Percentiles rank a stretch among this genome's conserved stretches.
phyloP scores from a whole-genome alignment of 1,140 invertebrate species.

The Andrena cerasifolii region DNA sequence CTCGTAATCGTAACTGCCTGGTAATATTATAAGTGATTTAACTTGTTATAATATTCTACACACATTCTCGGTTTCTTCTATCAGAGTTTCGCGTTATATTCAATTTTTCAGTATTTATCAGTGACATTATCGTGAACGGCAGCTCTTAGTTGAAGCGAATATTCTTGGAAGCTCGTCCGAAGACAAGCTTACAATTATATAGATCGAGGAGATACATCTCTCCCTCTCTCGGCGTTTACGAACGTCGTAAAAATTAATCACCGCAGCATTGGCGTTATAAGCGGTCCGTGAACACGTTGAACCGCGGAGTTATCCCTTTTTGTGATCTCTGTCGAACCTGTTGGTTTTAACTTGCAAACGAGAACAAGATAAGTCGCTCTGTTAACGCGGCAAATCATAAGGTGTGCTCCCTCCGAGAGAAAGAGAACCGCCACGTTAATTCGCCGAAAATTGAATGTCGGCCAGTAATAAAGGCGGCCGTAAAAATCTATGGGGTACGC shows the following conservation, averaged over 20 bases:
- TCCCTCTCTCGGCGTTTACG: background rate
- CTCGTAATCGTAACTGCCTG: too few relatives aligned
- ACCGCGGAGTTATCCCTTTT: background rate
- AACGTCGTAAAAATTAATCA: slow-evolving; percentile 64
- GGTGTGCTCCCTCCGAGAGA: background rate
- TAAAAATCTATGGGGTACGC: background rate
- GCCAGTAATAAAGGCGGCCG: background rate
- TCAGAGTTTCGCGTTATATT: too few relatives aligned
- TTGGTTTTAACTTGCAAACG: slow-evolving; percentile 4
- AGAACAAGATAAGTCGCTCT: background rate
- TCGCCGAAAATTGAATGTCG: background rate
- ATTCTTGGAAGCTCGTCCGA: background rate
- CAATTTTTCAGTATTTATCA: too few relatives aligned
- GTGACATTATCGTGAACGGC: background rate
- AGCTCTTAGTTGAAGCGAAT: background rate
- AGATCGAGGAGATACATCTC: slow-evolving; percentile 33
- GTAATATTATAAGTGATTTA: too few relatives aligned
- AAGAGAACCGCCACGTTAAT: background rate
- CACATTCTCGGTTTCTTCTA: too few relatives aligned
- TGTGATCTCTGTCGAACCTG: slow-evolving; percentile 30
- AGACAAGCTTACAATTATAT: background rate
- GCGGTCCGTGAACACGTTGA: background rate
- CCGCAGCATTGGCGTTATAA: slow-evolving; percentile 47
- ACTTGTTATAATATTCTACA: too few relatives aligned
- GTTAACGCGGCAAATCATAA: background rate